Evolutionary conservation across 2,797 vertebrate species (phyloP), one percentile per base, ranked within the genome.

Genomic region (Antennarius maculatus): DNA sequence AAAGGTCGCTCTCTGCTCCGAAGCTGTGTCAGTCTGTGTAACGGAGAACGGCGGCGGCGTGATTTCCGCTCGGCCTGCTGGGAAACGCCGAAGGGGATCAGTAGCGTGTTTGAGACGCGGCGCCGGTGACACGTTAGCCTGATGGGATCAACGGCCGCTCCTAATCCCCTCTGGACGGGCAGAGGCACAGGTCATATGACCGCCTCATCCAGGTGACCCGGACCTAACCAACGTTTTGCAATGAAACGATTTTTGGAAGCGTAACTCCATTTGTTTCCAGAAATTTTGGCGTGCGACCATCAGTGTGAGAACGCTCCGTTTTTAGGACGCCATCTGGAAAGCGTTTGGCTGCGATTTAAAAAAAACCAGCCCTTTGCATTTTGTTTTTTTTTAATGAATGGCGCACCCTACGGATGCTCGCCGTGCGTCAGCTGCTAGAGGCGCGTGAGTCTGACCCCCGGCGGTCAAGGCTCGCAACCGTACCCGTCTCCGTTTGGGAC

Each of bases 41-140:
- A 93, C 92, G 88, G 89, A 91, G 92, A 93, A 87, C 89, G 57
- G 92, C 93, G 88, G 91, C 92, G 85, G 76, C 55, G 84, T 86
- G 83, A 89, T 91, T 93, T 89, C 74, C 86, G 80, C 60, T 23
- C 23, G 2, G 23, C 23, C 23, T 23, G 23, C 23, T 23, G 23
- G 23, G 23, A 23, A 23, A 23, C 23, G 2, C 23, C 23, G 92
- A 87, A 78, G 31, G 90, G 86, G 89, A 92, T 94, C 90, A 93
- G 87, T 80, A 87, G 89, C 93, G 89, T 89, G 86, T 93, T 81
- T 56, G 71, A 90, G 88, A 88, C 77, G 88, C 68, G 77, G 83
- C 1, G 10, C 60, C 59, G 82, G 86, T 61, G 86, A 83, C 66
- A 87, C 87, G 60, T 73, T 74, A 82, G 82, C 89, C 82, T 65